Conservation (phyloP, 2,888 invertebrate species). For the Heliconius sara region DNA sequence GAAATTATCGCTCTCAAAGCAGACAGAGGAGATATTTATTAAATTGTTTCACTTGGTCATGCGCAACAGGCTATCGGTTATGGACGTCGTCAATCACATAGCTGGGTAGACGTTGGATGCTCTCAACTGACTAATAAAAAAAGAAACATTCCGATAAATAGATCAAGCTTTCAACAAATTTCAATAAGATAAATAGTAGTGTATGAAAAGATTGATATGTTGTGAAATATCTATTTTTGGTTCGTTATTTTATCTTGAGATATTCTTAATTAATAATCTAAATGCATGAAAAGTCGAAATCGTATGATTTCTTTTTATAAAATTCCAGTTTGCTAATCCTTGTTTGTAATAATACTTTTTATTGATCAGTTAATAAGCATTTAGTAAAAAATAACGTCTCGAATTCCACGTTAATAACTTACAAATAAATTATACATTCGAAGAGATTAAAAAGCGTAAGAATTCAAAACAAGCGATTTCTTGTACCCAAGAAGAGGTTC, state of each 20-base stretch:
- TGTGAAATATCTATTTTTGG: not conserved
- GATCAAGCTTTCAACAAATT: constrained; percentile 54
- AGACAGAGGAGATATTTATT: constrained; percentile 63
- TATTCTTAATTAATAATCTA: not conserved
- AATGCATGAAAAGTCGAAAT: not conserved
- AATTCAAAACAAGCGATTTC: constrained; percentile 45
- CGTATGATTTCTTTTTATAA: not conserved
- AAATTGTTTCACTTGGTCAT: constrained; percentile 56
- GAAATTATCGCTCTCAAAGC: constrained; percentile 75
- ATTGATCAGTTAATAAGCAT: constrained; percentile 14
- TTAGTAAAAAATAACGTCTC: not conserved
- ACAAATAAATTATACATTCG: constrained; percentile 31
- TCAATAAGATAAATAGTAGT: constrained; percentile 19
- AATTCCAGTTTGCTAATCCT: not conserved
- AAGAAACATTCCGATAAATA: constrained; percentile 59
- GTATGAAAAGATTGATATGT: constrained; percentile 6
- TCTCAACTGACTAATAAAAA: constrained; percentile 51
- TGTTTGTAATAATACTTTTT: not conserved
- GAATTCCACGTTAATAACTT: constrained; percentile 25
- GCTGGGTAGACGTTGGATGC: constrained; percentile 47
- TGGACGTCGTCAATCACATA: constrained; percentile 67
- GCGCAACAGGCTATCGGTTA: constrained; percentile 62
- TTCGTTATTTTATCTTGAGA: not conserved
- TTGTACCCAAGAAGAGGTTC: constrained; percentile 45
- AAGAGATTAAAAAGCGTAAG: constrained; percentile 33